Evolutionary conservation across 2,888 invertebrate species (phyloP), one percentile per base, ranked within the genome.

Genomic region (Cabera pusaria): DNA sequence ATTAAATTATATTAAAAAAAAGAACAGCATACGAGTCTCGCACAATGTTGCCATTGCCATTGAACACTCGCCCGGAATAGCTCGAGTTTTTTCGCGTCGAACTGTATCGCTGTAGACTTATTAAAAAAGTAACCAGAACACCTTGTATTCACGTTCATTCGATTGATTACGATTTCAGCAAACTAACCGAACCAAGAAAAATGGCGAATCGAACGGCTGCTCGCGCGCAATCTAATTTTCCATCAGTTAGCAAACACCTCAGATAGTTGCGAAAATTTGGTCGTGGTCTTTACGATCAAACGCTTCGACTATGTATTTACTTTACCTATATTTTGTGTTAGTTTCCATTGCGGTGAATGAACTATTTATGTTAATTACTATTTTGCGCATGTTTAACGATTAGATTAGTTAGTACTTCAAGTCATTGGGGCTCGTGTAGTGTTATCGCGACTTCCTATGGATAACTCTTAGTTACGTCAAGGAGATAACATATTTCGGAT

Each of bases 1-100:
- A 78, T 84, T 84, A 85, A 85, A 86, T 84, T 83, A 80, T 77
- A 74, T 68, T 66, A 67, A 68, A 64, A 65, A 63, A 64, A 73
- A 75, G 79, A 69, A 72, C 54, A 62, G 64, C 67, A 75, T 76
- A 74, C 67, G 56, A 72, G 70, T 69, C 65, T 70, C 71, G 74
- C 64, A 67, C 71, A 74, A 78, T 76, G 73, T 82, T 72, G 71
- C 71, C 66, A 69, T 82, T 72, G 71, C 71, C 66, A 69, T 68
- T 69, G 62, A 71, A 60, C 64, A 65, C 56, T 59, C 60, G 64
- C 55, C 54, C 57, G 58, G 64, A 59, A 65, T 64, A 64, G 59
- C 61, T 64, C 55, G 64, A 63, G 62, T 69, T 73, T 74, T 74
- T 74, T 72, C 61, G 65, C 60, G 11, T 63, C 52, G 62, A 53